Conservation (phyloP, 2,797 vertebrate genomes). For the Eremophila alpestris region DNA sequence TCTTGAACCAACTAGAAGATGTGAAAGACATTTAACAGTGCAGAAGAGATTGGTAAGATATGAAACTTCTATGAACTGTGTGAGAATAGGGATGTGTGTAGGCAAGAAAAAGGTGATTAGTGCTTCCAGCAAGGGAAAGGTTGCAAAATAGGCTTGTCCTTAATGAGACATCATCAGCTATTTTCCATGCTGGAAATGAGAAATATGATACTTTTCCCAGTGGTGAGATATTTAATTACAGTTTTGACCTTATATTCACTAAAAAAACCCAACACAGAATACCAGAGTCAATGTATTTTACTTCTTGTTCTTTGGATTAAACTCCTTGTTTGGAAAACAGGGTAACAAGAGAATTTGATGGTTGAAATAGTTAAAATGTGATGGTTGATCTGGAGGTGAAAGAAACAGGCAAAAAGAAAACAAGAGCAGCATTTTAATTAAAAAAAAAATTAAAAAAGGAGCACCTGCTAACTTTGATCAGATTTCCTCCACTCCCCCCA, state of each 20-base stretch:
- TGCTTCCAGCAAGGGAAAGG: constrained; percentile 26
- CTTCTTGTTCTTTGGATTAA: neutral
- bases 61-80: neutral
- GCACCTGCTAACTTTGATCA: constrained; percentile 66
- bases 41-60: neutral
- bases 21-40: neutral
- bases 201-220: constrained; percentile 33
- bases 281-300: neutral
- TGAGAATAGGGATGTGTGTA: neutral
- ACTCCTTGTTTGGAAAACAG: neutral
- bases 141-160: constrained; percentile 26
- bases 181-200: constrained; percentile 44
- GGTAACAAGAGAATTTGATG: neutral
- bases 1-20: neutral
- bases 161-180: neutral
- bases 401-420: constrained; percentile 13
- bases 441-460: neutral
- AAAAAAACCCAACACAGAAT: neutral
- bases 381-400: constrained; percentile 49
- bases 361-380: constrained; percentile 35
- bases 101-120: constrained; percentile 19
- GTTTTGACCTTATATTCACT: constrained; percentile 38
- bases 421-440: constrained; percentile 34
- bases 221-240: constrained; percentile 28
- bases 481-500: constrained; percentile 53